Percentiles rank a stretch among this genome's conserved stretches.
Evolutionary conservation across 1,140 invertebrate species (phyloP).

Genomic region (Bathynomus jamesi): DNA sequence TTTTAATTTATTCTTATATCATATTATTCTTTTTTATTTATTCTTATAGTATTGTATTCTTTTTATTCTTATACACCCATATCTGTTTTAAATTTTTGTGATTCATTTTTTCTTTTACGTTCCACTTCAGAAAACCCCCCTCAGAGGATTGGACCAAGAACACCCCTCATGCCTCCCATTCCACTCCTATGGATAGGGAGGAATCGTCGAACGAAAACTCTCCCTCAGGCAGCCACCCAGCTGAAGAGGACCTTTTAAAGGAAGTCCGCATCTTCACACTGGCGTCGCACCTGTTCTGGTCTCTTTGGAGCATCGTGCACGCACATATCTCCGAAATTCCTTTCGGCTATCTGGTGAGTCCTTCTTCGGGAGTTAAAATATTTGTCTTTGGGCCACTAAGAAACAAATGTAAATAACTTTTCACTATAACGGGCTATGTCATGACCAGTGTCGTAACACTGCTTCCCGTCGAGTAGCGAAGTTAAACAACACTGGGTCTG

Average conservation of each 20-base stretch:
- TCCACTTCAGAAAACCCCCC: not conserved
- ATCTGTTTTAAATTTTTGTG: not conserved
- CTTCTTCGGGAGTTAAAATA: not conserved
- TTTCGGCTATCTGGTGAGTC: slow-evolving; percentile 82
- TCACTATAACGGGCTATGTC: too few species aligned
- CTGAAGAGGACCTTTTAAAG: slow-evolving; percentile 50
- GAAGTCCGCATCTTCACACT: slow-evolving; percentile 76
- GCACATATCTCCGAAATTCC: slow-evolving; percentile 77
- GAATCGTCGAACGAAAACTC: not conserved
- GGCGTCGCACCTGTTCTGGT: slow-evolving; percentile 88
- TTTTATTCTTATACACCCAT: not conserved
- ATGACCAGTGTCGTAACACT: too few species aligned
- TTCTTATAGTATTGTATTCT: not conserved
- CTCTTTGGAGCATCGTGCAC: slow-evolving; percentile 82
- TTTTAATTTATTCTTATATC: too few species aligned
- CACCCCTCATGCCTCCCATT: not conserved
- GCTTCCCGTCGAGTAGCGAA: too few species aligned
- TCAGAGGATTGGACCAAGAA: not conserved
- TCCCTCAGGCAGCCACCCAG: slow-evolving; percentile 19
- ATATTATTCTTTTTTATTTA: too few species aligned
- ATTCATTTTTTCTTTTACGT: not conserved
- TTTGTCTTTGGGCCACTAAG: too few species aligned
- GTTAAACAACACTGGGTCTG: too few species aligned
- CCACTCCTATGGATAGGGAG: not conserved
- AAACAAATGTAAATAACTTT: too few species aligned